These are phyloP conservation scores for Drosophila navojoa DNA, from an alignment of 1,140 invertebrate species.

Conservation along the genomic window DNA sequence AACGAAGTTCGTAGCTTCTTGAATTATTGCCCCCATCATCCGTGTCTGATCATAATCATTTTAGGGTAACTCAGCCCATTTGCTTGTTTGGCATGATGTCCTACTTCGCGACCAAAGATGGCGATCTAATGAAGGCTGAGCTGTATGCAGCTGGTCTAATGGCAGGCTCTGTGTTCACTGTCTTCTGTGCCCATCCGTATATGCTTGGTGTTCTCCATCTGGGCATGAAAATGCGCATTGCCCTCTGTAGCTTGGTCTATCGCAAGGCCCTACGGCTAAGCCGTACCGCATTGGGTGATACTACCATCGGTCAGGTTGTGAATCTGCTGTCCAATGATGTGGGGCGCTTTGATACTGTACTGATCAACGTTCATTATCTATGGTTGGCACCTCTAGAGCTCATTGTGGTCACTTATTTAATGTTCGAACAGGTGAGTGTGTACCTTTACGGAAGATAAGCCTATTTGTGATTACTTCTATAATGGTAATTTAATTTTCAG, in stretches of 20 bases:
- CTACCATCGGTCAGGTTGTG: constrained; percentile 91
- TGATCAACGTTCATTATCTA: constrained; percentile 83
- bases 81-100: constrained; percentile 63
- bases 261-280: constrained; percentile 87
- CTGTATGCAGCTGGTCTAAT: constrained; percentile 87
- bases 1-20: constrained; percentile 43
- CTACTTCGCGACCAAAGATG: constrained; percentile 62
- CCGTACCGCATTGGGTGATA: constrained; percentile 88
- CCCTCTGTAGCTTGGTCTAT: constrained; percentile 88
- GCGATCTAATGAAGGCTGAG: constrained; percentile 83
- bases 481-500: constrained; percentile 27
- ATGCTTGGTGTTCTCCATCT: constrained; percentile 85
- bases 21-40: background rate
- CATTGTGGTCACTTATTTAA: constrained; percentile 84
- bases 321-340: constrained; percentile 89
- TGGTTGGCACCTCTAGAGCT: constrained; percentile 86
- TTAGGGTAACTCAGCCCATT: constrained; percentile 65
- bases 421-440: constrained; percentile 76
- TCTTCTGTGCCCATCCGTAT: constrained; percentile 86
- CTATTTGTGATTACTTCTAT: constrained; percentile 17
- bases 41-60: background rate
- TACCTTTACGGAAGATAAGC: constrained; percentile 17
- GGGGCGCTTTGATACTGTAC: constrained; percentile 81
- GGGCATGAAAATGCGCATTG: constrained; percentile 84
- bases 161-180: constrained; percentile 84